Evolutionary conservation across 2,797 vertebrate species (phyloP).

Genomic region (Chrosomus eos): DNA sequence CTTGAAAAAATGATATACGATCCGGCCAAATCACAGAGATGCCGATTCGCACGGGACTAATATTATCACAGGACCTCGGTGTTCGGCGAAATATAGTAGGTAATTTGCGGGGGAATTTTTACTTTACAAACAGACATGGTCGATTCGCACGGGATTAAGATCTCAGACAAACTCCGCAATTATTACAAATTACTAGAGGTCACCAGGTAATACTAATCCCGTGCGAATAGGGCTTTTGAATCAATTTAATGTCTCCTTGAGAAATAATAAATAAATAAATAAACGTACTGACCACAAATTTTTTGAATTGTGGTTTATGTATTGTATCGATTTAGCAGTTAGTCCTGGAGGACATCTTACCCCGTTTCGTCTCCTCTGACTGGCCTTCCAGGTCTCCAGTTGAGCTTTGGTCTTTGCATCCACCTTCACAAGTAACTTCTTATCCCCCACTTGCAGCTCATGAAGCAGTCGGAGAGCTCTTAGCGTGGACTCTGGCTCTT

Average conservation of each 20-base stretch:
- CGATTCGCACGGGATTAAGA: too few species aligned
- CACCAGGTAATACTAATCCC: too few species aligned
- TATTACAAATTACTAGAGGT: too few species aligned
- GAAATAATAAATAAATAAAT: background rate
- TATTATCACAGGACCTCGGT: too few species aligned
- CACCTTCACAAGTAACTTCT: slow-evolving; percentile 97
- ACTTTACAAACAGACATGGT: too few species aligned
- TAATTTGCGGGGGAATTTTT: too few species aligned
- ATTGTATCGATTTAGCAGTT: slow-evolving; percentile 2
- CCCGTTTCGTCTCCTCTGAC: slow-evolving; percentile 92
- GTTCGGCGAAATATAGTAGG: too few species aligned
- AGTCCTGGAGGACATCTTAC: slow-evolving; percentile 71
- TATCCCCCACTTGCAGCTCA: slow-evolving; percentile 95
- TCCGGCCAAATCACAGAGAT: too few species aligned
- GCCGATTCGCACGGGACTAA: too few species aligned
- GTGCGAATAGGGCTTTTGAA: too few species aligned
- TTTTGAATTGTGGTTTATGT: background rate
- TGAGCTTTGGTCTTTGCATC: slow-evolving; percentile 99
- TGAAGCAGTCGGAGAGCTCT: slow-evolving; percentile 92
- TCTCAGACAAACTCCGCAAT: too few species aligned
- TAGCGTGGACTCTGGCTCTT: slow-evolving; percentile 96
- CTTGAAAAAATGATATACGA: too few species aligned
- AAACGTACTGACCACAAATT: background rate
- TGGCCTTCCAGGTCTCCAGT: slow-evolving; percentile 97
- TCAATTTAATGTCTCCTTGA: background rate